Base-by-base conservation (phyloP, 2,113 vertebrate species). In the Pao palembangensis region DNA sequence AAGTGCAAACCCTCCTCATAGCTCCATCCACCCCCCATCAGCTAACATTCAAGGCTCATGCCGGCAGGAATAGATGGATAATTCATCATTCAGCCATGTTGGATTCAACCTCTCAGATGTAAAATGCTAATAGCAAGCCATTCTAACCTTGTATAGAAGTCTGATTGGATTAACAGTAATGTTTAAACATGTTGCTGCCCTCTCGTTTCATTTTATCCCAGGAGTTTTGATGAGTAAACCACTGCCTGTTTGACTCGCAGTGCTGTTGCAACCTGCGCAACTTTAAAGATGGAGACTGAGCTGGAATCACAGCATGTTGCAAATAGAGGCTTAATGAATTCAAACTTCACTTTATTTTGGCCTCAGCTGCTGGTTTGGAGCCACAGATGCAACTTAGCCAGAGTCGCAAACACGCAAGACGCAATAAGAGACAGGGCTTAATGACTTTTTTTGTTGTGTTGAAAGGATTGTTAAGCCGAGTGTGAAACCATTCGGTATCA, bases 391-490 rank as follows among this genome's bases (percentile, higher is more conserved):
- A 61, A 73, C 70, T 66, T 49, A 67, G 63, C 46, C 18, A 43
- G 23, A 46, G 48, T 18, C 51, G 25, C 55, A 23, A 7, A 54
- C 57, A 68, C 41, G 65, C 23, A 38, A 62, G 55, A 58, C 23
- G 57, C 81, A 76, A 74, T 60, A 17, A 73, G 49, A 76, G 68
- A 67, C 73, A 41, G 63, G 51, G 20, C 55, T 31, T 76, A 79
- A 70, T 56, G 42, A 76, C 67, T 75, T 65, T 54, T 62, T 59
- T 48, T 58, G 63, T 58, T 44, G 34, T 46, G 21, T 58, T 71
- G 59, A 84, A 79, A 75, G 64, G 31, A 68, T 85, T 69, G 71
- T 70, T 73, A 67, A 84, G 64, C 59, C 56, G 64, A 67, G 72
- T 71, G 62, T 61, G 19, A 73, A 76, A 73, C 50, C 52, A 62